Conservation (phyloP, 2,113 vertebrate genomes). For the Malaclemys terrapin region DNA sequence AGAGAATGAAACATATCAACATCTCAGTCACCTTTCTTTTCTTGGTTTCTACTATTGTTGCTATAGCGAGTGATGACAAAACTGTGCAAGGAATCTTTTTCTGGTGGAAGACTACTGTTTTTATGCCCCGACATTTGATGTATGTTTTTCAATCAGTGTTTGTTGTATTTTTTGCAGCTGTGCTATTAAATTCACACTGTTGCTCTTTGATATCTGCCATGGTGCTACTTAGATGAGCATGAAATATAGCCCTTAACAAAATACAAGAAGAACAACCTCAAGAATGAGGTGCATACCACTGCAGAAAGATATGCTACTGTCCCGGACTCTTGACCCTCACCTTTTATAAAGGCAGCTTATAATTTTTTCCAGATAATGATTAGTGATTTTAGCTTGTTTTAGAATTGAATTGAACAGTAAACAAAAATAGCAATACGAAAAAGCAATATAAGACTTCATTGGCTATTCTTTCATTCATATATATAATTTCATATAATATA, state of each 20-base stretch:
- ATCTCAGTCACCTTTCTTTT: no score
- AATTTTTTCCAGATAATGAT: not conserved
- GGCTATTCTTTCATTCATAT: no score
- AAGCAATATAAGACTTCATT: not conserved
- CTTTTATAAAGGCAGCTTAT: not conserved
- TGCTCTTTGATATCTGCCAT: not conserved
- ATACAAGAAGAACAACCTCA: no score
- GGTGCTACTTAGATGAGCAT: not conserved
- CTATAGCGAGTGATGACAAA: no score
- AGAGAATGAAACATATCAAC: no score
- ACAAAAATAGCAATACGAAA: not conserved
- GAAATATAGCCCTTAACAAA: not conserved
- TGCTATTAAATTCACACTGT: not conserved
- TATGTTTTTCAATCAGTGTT: not conserved
- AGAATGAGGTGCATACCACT: not conserved
- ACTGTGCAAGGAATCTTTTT: no score
- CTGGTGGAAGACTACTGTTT: no score
- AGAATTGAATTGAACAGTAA: not conserved
- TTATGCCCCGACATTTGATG: not conserved
- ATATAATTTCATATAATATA: no score
- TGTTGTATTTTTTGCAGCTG: not conserved
- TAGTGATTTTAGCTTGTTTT: not conserved
- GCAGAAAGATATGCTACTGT: not conserved
- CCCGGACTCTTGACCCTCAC: not conserved
- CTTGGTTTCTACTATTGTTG: no score